A percentile compares a stretch with the other conserved stretches of the same genome.
Evolutionary conservation across 1,140 invertebrate genomes (phyloP).

Genomic region (Scaptomyza hsui): DNA sequence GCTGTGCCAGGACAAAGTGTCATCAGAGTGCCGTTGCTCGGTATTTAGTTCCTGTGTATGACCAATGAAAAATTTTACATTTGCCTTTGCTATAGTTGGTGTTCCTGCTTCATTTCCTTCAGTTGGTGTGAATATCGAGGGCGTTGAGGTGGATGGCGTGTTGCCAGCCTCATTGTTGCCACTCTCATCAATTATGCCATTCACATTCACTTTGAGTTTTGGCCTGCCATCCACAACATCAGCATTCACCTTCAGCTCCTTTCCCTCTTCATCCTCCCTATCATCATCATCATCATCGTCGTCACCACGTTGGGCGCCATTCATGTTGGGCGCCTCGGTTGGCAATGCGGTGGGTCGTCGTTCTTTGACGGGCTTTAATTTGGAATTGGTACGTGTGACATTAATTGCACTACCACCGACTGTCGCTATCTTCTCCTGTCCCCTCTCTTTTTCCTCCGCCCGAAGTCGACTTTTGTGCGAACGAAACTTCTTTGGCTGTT

Average conservation of each 20-base stretch:
- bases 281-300: slow-evolving; percentile 7
- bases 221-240: slow-evolving; percentile 51
- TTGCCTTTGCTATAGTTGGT: slow-evolving; percentile 42
- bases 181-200: slow-evolving; percentile 76
- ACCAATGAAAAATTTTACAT: slow-evolving; percentile 82
- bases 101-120: background rate
- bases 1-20: slow-evolving; percentile 71
- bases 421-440: slow-evolving; percentile 11
- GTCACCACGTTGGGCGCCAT: slow-evolving; percentile 13
- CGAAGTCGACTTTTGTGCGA: slow-evolving; percentile 47
- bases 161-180: slow-evolving; percentile 40
- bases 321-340: slow-evolving; percentile 62
- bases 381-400: slow-evolving; percentile 69
- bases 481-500: slow-evolving; percentile 48
- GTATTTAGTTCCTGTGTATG: slow-evolving; percentile 69
- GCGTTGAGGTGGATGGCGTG: slow-evolving; percentile 23
- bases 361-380: slow-evolving; percentile 80
- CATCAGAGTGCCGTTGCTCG: slow-evolving; percentile 48
- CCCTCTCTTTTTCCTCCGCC: slow-evolving; percentile 22
- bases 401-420: slow-evolving; percentile 71
- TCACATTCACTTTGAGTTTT: slow-evolving; percentile 72
- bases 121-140: slow-evolving; percentile 18
- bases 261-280: slow-evolving; percentile 2
- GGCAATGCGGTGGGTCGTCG: slow-evolving; percentile 75
- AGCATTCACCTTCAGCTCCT: slow-evolving; percentile 6